Conservation (phyloP, 2,797 vertebrate species). For the Leontocebus nigricollis region DNA sequence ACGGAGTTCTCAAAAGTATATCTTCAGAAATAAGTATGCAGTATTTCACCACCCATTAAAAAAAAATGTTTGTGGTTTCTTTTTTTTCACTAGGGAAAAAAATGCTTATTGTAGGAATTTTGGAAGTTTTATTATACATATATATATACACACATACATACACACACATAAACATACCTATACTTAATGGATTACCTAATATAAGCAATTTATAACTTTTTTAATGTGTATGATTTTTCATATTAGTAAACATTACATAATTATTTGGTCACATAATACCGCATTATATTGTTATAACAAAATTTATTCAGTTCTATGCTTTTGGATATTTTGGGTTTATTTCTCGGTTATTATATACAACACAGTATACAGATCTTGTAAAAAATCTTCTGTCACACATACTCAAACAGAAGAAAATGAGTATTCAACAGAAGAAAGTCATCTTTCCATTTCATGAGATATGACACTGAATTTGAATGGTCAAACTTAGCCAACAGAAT, state of each 20-base stretch:
- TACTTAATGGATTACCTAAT: neutral
- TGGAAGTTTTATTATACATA: neutral
- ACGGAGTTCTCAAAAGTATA: neutral
- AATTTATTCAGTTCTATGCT: neutral
- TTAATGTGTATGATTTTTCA: neutral
- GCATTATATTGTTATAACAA: neutral
- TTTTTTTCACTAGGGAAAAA: neutral
- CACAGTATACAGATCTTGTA: neutral
- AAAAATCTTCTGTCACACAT: neutral
- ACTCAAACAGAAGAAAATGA: neutral
- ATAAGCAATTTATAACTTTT: neutral
- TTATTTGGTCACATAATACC: neutral
- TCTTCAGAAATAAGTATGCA: slow-evolving; percentile 21
- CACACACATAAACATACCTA: neutral
- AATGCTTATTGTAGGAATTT: neutral
- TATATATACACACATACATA: rapidly evolving
- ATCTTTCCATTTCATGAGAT: neutral
- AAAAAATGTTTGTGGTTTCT: neutral
- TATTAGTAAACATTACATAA: neutral
- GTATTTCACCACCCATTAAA: neutral
- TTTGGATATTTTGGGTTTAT: neutral
- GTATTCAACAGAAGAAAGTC: neutral
- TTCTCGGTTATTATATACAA: neutral
- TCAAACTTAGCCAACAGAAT: neutral
- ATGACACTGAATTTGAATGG: neutral